Conservation (phyloP, 2,888 invertebrate species). For the Miltochrista miniata region DNA sequence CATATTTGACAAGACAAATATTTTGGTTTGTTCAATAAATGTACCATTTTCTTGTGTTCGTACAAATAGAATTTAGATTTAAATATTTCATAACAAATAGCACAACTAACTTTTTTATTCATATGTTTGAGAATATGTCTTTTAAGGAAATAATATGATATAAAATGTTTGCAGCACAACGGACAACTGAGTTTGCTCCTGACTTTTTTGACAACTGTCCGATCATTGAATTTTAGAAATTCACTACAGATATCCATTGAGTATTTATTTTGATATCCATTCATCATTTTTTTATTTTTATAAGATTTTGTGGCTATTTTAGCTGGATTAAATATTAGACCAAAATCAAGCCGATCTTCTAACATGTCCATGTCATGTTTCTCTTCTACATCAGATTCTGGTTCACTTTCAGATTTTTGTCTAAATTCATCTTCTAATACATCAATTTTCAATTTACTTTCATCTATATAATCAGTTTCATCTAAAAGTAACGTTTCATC, state of each 20-base stretch:
- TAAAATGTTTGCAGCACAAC: conserved; percentile 64
- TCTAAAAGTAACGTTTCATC: conserved; percentile 44
- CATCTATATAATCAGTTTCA: conserved; percentile 45
- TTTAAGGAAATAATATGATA: conserved; percentile 69
- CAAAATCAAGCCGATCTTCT: not conserved
- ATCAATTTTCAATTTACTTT: conserved; percentile 55
- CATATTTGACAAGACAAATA: conserved; percentile 55
- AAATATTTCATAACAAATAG: conserved; percentile 48
- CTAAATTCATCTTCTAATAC: conserved; percentile 75
- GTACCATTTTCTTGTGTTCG: conserved; percentile 67
- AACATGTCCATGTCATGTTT: not conserved
- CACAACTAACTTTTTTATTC: conserved; percentile 47
- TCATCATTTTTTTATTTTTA: conserved; percentile 45
- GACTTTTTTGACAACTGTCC: conserved; percentile 28
- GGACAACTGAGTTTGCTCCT: conserved; percentile 58
- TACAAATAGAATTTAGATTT: conserved; percentile 62
- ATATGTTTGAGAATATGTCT: conserved; percentile 63
- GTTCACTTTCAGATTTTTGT: conserved; percentile 54
- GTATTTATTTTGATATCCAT: conserved; percentile 47
- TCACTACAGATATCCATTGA: conserved; percentile 57
- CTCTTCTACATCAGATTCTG: conserved; percentile 1
- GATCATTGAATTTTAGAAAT: conserved; percentile 67
- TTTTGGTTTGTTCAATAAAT: conserved; percentile 43
- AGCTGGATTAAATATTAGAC: conserved; percentile 32
- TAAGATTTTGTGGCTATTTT: conserved; percentile 51